Percentiles rank a stretch among this genome's conserved stretches.
These are phyloP conservation scores for Dicerorhinus sumatrensis DNA, from an alignment of 2,113 vertebrate genomes.

Conservation along the genomic window DNA sequence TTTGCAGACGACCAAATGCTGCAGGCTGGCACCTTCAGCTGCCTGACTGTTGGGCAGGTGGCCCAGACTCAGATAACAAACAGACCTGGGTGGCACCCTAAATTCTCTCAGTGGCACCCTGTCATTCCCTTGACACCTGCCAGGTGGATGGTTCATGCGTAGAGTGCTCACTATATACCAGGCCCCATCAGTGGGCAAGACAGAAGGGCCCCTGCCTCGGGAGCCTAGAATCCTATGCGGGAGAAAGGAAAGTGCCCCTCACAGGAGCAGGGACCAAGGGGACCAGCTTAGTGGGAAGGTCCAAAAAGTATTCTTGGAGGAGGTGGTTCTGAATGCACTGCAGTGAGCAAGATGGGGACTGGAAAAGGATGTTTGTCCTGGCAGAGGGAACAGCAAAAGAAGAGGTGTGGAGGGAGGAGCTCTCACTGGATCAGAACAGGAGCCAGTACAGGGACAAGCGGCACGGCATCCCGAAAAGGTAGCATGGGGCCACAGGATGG, in stretches of 20 bases:
- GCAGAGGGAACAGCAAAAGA: neutral
- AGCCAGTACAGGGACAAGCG: fast-evolving
- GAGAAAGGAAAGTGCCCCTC: no score
- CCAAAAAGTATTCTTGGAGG: neutral
- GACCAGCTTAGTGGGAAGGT: neutral
- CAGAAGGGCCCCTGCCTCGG: fast-evolving
- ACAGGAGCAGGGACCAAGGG: neutral
- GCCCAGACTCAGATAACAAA: neutral
- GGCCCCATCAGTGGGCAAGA: neutral
- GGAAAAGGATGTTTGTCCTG: neutral
- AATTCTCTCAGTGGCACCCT: neutral
- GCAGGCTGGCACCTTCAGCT: neutral
- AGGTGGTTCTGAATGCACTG: neutral
- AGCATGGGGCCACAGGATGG: neutral
- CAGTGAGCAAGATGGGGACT: neutral
- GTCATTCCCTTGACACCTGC: neutral
- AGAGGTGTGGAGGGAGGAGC: neutral
- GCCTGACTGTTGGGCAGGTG: neutral
- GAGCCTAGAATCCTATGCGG: neutral
- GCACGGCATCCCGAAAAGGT: neutral
- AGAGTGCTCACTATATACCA: no score
- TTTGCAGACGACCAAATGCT: fast-evolving
- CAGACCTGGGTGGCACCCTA: neutral
- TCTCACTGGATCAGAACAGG: neutral
- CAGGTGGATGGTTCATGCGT: neutral